Evolutionary conservation across 2,113 vertebrate genomes (phyloP), one percentile per base, ranked within the genome.

Genomic region (Holacanthus passer): DNA sequence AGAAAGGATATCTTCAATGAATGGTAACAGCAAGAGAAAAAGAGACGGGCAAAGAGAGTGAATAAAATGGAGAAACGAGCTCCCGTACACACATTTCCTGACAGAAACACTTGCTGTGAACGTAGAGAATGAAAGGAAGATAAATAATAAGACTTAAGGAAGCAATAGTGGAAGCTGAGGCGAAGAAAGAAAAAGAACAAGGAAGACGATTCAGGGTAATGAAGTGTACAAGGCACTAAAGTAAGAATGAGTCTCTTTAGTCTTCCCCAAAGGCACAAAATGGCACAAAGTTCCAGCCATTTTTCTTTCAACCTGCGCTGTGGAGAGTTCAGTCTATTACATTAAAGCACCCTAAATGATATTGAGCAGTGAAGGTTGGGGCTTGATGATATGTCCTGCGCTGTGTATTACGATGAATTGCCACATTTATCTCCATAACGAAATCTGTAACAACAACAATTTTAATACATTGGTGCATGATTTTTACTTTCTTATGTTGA

Each of bases 211-310:
- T 64, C 73, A 20, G 80, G 22, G 68, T 75, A 85, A 79, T 81
- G 84, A 78, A 78, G 69, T 78, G 76, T 58, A 60, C n/a, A 22
- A 50, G 52, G 41, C 70, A 59, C 29, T 60, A 37, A 79, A 79
- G 60, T 37, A 27, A 64, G 53, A 79, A 22, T 1, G 65, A 79
- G 53, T 31, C 27, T 73, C 58, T 71, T 60, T 53, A 56, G 48
- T 80, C 41, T 45, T 73, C 68, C n/a, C 73, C 35, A 59, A 20
- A 74, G 70, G 60, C 47, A 55, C 37, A 58, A 56, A 71, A 63
- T n/a, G 55, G 9, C 37, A 31, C 2, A 3, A 60, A 56, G 39
- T 69, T 64, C 12, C 17, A 41, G 24, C 41, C 76, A 85, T 88
- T 72, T 68, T 35, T 76, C 66, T 78, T 55, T 66, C 41, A 43